phyloP scores from a whole-genome alignment of 2,113 vertebrate species.

The Aythya baeri region DNA sequence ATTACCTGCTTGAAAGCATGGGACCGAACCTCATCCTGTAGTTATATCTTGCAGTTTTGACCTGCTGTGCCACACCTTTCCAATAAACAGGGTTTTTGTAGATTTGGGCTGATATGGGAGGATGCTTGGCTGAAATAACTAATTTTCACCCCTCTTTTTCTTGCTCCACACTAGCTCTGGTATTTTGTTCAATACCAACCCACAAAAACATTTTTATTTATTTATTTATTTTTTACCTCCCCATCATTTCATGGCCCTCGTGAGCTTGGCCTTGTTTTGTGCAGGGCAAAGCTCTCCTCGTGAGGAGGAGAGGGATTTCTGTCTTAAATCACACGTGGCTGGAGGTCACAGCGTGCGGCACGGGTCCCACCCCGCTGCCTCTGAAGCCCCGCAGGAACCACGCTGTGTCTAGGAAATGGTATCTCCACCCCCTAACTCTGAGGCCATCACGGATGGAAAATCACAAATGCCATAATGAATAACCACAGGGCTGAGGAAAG shows the following conservation, averaged over 20 bases:
- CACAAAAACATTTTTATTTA: background rate
- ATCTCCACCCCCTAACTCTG: background rate
- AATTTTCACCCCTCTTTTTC: fast-evolving
- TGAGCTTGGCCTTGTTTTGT: background rate
- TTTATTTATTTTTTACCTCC: background rate
- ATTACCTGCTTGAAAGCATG: background rate
- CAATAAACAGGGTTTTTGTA: background rate
- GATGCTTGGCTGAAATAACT: background rate
- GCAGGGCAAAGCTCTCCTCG: background rate
- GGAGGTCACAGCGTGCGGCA: background rate
- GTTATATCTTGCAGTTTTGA: background rate
- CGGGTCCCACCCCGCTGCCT: background rate
- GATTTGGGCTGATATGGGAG: background rate
- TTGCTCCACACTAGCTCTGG: background rate
- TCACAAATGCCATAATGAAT: background rate
- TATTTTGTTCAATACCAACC: background rate
- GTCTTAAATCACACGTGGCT: background rate
- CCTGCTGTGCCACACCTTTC: background rate
- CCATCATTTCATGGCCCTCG: background rate
- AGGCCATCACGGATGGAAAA: background rate
- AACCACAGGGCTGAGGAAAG: slow-evolving; percentile 12
- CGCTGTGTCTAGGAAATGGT: background rate
- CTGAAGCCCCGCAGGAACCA: background rate
- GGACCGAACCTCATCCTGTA: background rate
- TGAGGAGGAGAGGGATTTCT: background rate